A percentile compares a stretch with the other conserved stretches of the same genome.
These are phyloP conservation scores for Phrynocephalus versicolor DNA, from an alignment of 2,113 vertebrate genomes.

Conservation along the genomic window DNA sequence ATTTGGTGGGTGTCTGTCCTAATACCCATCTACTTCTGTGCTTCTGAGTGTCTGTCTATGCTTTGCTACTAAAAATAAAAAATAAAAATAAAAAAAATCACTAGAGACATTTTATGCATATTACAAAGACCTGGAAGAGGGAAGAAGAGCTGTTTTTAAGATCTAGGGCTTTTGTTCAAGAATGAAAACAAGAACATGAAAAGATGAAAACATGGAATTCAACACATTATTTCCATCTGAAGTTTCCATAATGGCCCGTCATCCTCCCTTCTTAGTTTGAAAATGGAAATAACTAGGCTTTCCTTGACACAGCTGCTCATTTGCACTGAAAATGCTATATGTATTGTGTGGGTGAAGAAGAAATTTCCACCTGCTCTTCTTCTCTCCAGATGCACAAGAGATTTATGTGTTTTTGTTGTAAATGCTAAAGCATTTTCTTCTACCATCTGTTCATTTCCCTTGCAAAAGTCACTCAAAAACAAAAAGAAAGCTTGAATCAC, in stretches of 20 bases:
- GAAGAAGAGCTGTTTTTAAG: too few species aligned
- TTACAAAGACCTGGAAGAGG: too few species aligned
- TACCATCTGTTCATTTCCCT: constrained; percentile 43
- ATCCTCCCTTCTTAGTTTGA: neutral
- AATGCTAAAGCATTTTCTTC: constrained; percentile 33
- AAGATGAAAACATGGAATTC: too few species aligned
- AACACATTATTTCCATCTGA: too few species aligned
- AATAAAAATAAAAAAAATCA: too few species aligned
- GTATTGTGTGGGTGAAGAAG: neutral
- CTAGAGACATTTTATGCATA: too few species aligned
- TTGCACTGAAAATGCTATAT: neutral
- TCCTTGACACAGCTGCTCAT: neutral
- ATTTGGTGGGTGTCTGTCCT: too few species aligned
- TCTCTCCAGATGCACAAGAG: constrained; percentile 29
- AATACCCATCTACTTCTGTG: too few species aligned
- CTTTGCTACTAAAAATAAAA: too few species aligned
- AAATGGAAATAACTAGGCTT: neutral
- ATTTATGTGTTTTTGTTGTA: constrained; percentile 28
- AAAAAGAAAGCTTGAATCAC: constrained; percentile 17
- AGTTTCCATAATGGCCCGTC: neutral
- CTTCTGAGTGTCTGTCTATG: too few species aligned
- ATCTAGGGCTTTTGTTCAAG: too few species aligned
- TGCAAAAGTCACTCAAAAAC: constrained; percentile 44
- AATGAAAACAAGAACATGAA: too few species aligned
- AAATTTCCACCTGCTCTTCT: neutral